Evolutionary conservation across 2,888 invertebrate species (phyloP).

Genomic region (Hesperia comma): DNA sequence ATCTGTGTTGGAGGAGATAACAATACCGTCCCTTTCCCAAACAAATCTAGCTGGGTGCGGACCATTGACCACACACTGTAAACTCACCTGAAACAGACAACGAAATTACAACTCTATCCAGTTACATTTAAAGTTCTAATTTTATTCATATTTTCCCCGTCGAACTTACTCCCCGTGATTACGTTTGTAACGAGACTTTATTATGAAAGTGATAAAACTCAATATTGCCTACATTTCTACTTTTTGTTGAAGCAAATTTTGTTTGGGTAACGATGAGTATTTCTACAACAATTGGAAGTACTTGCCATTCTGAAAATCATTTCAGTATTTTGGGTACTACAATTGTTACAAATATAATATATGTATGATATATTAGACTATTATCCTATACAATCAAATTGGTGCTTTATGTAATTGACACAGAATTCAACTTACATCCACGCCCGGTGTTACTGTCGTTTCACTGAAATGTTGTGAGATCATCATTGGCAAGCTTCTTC

Average conservation of each 20-base stretch:
- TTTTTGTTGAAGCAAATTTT: conserved; percentile 29
- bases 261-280: conserved; percentile 9
- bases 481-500: conserved; percentile 63
- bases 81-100: conserved; percentile 57
- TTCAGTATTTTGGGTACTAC: no score
- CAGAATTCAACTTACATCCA: conserved; percentile 65
- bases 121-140: conserved; percentile 39
- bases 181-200: conserved; percentile 46
- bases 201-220: conserved; percentile 45
- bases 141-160: conserved; percentile 14
- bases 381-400: no score
- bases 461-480: conserved; percentile 75
- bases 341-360: no score
- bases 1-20: conserved; percentile 76
- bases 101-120: conserved; percentile 42
- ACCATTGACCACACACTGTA: conserved; percentile 74
- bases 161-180: conserved; percentile 47
- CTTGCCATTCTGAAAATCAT: no score
- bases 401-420: no score
- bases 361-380: no score
- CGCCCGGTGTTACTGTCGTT: conserved; percentile 71
- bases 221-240: conserved; percentile 44
- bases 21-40: conserved; percentile 77
- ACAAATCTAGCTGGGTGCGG: conserved; percentile 73
- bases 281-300: no score